Evolutionary conservation across 2,797 vertebrate genomes (phyloP).

Genomic region (Epinephelus malabaricus): DNA sequence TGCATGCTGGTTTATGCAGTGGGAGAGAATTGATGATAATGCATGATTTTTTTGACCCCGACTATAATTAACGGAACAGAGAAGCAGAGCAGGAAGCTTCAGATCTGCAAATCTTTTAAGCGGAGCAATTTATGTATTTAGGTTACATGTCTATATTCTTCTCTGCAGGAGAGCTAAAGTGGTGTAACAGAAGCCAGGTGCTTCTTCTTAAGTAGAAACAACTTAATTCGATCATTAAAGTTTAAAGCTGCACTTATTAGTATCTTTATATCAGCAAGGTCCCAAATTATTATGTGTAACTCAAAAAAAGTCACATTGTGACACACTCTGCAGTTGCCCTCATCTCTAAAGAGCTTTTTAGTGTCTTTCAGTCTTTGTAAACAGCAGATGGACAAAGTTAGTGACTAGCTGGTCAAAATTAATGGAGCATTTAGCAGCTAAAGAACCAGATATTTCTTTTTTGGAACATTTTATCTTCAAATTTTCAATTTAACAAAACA

Average conservation of each 20-base stretch:
- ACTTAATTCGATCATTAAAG: neutral
- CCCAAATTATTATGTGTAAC: neutral
- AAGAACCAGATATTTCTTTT: no score
- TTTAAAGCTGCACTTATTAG: conserved; percentile 13
- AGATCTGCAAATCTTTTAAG: conserved; percentile 16
- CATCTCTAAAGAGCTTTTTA: neutral
- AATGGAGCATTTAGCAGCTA: no score
- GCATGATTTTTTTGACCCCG: neutral
- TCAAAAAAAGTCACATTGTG: neutral
- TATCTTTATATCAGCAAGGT: neutral
- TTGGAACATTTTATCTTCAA: no score
- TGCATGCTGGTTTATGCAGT: neutral
- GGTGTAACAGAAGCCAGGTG: conserved; percentile 9
- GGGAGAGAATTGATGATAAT: neutral
- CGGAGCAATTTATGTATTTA: conserved; percentile 31
- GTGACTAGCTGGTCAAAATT: no score
- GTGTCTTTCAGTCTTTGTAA: neutral
- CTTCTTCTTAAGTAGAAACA: neutral
- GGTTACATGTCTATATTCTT: conserved; percentile 3
- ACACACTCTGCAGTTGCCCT: conserved; percentile 4
- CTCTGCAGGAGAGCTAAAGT: neutral
- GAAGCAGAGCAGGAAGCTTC: neutral
- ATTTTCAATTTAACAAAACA: no score
- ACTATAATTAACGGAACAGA: conserved; percentile 12
- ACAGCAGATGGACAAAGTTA: no score